Evolutionary conservation across 2,113 vertebrate species (phyloP), one percentile per base, ranked within the genome.

Genomic region (Thunnus maccoyii): DNA sequence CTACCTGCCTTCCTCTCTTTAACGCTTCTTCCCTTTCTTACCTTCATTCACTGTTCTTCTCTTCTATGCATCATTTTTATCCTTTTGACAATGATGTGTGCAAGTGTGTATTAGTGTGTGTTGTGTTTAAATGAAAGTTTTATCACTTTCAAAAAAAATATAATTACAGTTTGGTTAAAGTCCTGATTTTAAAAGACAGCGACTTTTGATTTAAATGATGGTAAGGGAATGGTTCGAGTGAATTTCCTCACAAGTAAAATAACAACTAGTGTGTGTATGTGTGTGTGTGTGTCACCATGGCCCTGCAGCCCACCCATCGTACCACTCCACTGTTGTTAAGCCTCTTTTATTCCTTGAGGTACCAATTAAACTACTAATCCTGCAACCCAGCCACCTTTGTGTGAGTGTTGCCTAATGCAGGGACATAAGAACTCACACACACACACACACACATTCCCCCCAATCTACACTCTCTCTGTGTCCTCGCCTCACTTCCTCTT

Each of bases 341-440:
- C 89, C 80, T 76, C 65, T 30, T 48, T 62, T 93, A 91, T 93
- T 95, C 93, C 94, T 94, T 89, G 73, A 94, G 92, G 94, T 91
- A 73, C 89, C 89, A 95, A 93, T 94, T 94, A 94, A 91, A 88
- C 62, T 82, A 84, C 90, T 94, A 93, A 93, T 90, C 90, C 91
- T 89, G 84, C 82, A 85, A 85, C 82, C 80, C 85, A 77, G 76
- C 84, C 86, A 85, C 83, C 76, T 89, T 61, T 55, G 68, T 75
- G 73, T 63, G 74, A 87, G 79, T 70, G 82, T 84, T 68, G 67
- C 82, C 78, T 83, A 82, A 87, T 84, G 82, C 84, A 30, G 82
- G 50, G 63, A 68, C 78, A 79, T 14, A 46, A 52, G 78, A 58
- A 65, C 83, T 66, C 60, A 11, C 83, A 66, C 51, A 69, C 72